Percentiles rank a stretch among this genome's conserved stretches.
These are phyloP conservation scores for Sthenelais limicola DNA, from an alignment of 2,888 invertebrate genomes.

Conservation along the genomic window DNA sequence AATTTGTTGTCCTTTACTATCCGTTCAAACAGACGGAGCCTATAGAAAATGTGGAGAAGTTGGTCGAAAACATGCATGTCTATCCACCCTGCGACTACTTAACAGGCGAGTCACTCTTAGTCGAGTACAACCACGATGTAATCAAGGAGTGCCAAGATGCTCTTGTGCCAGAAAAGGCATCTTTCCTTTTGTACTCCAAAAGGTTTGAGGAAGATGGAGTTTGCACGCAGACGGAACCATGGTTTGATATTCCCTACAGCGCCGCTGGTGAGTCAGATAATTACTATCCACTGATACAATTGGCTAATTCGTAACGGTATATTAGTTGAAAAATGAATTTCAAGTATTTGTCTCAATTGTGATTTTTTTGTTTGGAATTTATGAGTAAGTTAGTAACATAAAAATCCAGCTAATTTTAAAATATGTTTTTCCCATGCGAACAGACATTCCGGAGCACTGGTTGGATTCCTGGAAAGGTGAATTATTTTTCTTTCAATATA, in stretches of 20 bases:
- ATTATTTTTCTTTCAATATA: constrained; percentile 30
- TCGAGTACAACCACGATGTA: constrained; percentile 81
- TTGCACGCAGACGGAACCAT: constrained; percentile 81
- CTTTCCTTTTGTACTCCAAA: constrained; percentile 81
- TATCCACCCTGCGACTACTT: constrained; percentile 86
- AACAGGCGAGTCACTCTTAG: constrained; percentile 82
- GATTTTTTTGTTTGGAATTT: too few relatives aligned
- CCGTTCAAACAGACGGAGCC: constrained; percentile 72
- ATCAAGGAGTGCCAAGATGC: constrained; percentile 78
- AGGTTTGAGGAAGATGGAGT: constrained; percentile 74
- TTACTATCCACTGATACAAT: too few relatives aligned
- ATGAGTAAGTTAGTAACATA: too few relatives aligned
- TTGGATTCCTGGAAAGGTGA: constrained; percentile 76
- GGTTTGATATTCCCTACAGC: constrained; percentile 88
- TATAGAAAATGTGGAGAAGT: constrained; percentile 83
- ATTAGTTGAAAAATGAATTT: constrained; percentile 15
- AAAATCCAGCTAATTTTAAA: too few relatives aligned
- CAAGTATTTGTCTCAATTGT: constrained; percentile 46
- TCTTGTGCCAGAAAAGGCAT: constrained; percentile 79
- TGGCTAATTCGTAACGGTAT: background rate
- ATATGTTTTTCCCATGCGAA: too few relatives aligned
- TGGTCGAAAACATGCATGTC: constrained; percentile 85
- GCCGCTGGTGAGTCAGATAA: constrained; percentile 77
- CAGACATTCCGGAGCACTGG: constrained; percentile 74
- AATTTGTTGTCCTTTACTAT: too few relatives aligned